Evolutionary conservation across 2,888 invertebrate species (phyloP).

Genomic region (Troilus luridus): DNA sequence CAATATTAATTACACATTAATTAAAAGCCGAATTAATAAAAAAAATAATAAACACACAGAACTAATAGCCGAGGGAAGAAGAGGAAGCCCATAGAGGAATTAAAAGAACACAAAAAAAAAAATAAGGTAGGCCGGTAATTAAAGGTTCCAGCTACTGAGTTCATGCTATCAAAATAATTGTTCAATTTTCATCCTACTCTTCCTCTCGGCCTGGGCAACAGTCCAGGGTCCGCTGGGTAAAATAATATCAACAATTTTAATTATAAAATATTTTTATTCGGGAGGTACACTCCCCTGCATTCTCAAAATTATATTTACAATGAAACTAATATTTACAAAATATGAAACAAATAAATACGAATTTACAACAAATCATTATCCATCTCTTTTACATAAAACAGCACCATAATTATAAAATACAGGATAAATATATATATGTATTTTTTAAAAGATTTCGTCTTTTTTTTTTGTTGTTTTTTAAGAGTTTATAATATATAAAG

Average conservation of each 20-base stretch:
- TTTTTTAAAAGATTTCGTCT: constrained; percentile 37
- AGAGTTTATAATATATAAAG: constrained; percentile 54
- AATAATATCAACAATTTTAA: constrained; percentile 39
- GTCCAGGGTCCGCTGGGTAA: not conserved
- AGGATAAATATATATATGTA: constrained; percentile 50
- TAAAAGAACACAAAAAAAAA: constrained; percentile 32
- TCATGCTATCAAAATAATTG: constrained; percentile 55
- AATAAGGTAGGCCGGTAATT: constrained; percentile 41
- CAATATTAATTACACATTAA: not conserved
- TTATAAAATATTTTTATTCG: constrained; percentile 56
- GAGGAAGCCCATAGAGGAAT: not conserved
- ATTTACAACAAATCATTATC: constrained; percentile 54
- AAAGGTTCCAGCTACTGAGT: constrained; percentile 49
- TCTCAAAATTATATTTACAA: constrained; percentile 54
- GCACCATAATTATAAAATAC: constrained; percentile 57
- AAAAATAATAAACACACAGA: not conserved
- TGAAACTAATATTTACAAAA: constrained; percentile 57
- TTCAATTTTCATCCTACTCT: constrained; percentile 30
- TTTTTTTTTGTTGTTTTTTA: constrained; percentile 1
- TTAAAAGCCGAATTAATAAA: not conserved
- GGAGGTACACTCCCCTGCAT: constrained; percentile 36
- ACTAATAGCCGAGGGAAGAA: constrained; percentile 2
- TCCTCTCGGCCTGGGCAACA: not conserved
- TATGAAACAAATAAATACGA: constrained; percentile 55
- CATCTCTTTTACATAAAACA: constrained; percentile 47